Evolutionary conservation across 2,797 vertebrate genomes (phyloP), one percentile per base, ranked within the genome.

Genomic region (Sebastes trivittatus): DNA sequence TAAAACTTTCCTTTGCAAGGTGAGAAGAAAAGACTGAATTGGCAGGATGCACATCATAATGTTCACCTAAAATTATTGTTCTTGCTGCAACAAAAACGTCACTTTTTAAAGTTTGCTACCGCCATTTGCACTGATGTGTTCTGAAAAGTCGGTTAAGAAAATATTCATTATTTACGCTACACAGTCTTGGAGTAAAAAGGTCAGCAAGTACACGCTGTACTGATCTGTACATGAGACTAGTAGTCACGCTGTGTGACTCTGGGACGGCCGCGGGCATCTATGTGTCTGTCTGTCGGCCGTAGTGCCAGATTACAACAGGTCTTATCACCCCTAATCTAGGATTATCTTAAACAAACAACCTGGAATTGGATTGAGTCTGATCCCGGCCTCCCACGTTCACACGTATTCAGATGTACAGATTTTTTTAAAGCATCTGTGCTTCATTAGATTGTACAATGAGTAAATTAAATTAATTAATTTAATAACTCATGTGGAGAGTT

Each of bases 311-410:
- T 75, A 84, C 77, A 80, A 16, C 52, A 72, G 68, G 62, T 82
- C 27, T 86, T 79, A 83, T 87, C 55, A 38, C 73, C 30, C 14
- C 59, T 92, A 83, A 91, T 93, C 80, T 64, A 2, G 38, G 89
- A 92, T 90, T 84, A 81, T 75, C 56, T 72, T 75, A 77, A 87
- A 78, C 75, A 83, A 87, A 84, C 75, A 77, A 75, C 55, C 67
- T 84, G 75, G 36, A 88, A 67, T 29, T 73, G 30, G 70, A 80
- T 3, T 70, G 72, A 55, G 16, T 59, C 20, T 70, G 75, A 87
- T 79, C 61, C 0, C 55, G 6, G 22, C 20, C 59, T 64, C 70
- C 54, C 65, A 81, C 42, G 11, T 59, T 65, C 77, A 59, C 77
- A 68, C 34, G 0, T n/a, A 75, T 59, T 46, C 72, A 64, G 32